Evolutionary conservation across 53 echinoderm and acorn worm species (phyloP).

Genomic region (Paracentrotus lividus): DNA sequence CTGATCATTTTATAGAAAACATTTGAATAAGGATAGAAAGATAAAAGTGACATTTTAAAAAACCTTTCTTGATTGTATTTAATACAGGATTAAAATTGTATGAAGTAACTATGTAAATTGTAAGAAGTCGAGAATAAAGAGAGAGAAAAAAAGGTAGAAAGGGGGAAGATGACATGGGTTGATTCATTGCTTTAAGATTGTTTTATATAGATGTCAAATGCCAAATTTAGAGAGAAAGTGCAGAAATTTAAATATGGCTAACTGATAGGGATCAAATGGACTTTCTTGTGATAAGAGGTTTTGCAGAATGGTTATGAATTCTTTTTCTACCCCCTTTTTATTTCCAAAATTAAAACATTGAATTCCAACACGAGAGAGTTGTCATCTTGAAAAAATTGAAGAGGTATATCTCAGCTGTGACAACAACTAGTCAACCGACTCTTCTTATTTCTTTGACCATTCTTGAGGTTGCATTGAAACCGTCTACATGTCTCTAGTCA

Average conservation of each 20-base stretch:
- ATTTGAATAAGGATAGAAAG: no score
- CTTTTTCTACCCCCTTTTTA: neutral
- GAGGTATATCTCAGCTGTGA: neutral
- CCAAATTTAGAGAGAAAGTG: no score
- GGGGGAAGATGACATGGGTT: no score
- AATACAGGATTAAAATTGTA: neutral
- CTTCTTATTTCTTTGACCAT: neutral
- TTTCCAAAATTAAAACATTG: neutral
- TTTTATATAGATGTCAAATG: no score
- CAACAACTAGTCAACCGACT: neutral
- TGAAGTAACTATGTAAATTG: no score
- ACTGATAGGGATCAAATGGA: no score
- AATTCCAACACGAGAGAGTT: neutral
- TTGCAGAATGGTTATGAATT: neutral
- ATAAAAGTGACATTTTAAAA: no score
- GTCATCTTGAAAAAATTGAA: slow-evolving; percentile 23
- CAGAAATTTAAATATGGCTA: no score
- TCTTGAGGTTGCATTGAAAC: neutral
- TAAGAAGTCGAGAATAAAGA: no score
- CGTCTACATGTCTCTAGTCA: neutral
- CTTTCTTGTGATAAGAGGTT: no score
- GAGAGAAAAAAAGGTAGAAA: no score
- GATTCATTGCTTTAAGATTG: neutral
- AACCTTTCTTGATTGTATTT: no score
- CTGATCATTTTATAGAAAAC: neutral